A percentile compares a stretch with the other conserved stretches of the same genome.
Conservation (phyloP, 2,888 invertebrate species). For the Dendrolimus houi region DNA sequence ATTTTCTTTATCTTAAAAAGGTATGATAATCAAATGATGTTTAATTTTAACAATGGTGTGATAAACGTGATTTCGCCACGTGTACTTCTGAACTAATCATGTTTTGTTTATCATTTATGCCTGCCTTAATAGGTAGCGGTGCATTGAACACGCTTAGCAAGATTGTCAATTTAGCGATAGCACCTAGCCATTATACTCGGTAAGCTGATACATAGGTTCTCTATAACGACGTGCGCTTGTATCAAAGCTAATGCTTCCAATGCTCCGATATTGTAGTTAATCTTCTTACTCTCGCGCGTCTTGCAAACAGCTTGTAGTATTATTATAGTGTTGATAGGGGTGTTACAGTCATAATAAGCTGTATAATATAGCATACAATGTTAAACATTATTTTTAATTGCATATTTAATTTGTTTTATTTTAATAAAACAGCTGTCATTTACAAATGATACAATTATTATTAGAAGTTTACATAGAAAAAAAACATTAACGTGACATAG, state of each 20-base stretch:
- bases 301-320: slow-evolving; percentile 6
- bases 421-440: no score
- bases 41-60: no score
- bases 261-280: slow-evolving; percentile 36
- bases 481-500: no score
- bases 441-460: no score
- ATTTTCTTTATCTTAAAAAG: no score
- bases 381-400: no score
- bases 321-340: not conserved
- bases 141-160: not conserved
- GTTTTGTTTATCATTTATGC: not conserved
- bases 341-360: not conserved
- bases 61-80: no score
- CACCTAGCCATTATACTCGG: not conserved
- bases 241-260: slow-evolving; percentile 25
- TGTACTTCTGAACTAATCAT: not conserved
- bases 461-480: no score
- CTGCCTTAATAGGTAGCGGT: not conserved
- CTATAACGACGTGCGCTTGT: not conserved
- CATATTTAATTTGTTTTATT: no score
- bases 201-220: not conserved
- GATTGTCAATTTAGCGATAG: not conserved
- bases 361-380: no score
- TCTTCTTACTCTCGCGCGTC: slow-evolving; percentile 38
- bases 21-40: no score